These are phyloP conservation scores for Athripsodes cinereus DNA, from an alignment of 2,888 invertebrate species.

Conservation along the genomic window DNA sequence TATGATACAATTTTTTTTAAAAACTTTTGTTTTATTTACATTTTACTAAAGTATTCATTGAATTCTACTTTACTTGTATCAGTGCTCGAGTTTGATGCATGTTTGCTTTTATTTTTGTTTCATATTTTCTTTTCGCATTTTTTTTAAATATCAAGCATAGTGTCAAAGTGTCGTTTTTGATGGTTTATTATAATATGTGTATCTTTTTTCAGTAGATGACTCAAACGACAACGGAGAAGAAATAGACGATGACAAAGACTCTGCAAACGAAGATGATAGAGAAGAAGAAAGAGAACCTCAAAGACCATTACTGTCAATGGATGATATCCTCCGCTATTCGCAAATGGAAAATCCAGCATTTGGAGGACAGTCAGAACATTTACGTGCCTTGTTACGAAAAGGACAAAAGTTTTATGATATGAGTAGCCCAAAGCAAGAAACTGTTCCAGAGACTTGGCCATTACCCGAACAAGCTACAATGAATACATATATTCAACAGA, in stretches of 20 bases:
- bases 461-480: slow-evolving; percentile 45
- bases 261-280: slow-evolving; percentile 54
- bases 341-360: slow-evolving; percentile 40
- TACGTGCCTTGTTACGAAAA: slow-evolving; percentile 47
- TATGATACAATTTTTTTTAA: too few species aligned
- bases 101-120: slow-evolving; percentile 2
- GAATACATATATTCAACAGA: slow-evolving; percentile 50
- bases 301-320: slow-evolving; percentile 51
- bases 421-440: slow-evolving; percentile 28
- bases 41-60: too few species aligned
- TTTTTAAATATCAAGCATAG: background rate
- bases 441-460: slow-evolving; percentile 35
- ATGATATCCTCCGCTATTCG: slow-evolving; percentile 54
- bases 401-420: slow-evolving; percentile 34
- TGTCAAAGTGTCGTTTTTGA: background rate
- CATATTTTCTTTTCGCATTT: background rate
- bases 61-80: too few species aligned
- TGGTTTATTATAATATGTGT: background rate
- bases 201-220: slow-evolving; percentile 35
- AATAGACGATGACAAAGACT: slow-evolving; percentile 52
- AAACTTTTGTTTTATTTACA: too few species aligned
- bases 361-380: slow-evolving; percentile 39
- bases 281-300: slow-evolving; percentile 54
- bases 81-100: slow-evolving; percentile 12
- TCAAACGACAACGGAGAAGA: slow-evolving; percentile 44